Evolutionary conservation across 1,140 invertebrate genomes (phyloP).

Genomic region (Drosophila truncata): DNA sequence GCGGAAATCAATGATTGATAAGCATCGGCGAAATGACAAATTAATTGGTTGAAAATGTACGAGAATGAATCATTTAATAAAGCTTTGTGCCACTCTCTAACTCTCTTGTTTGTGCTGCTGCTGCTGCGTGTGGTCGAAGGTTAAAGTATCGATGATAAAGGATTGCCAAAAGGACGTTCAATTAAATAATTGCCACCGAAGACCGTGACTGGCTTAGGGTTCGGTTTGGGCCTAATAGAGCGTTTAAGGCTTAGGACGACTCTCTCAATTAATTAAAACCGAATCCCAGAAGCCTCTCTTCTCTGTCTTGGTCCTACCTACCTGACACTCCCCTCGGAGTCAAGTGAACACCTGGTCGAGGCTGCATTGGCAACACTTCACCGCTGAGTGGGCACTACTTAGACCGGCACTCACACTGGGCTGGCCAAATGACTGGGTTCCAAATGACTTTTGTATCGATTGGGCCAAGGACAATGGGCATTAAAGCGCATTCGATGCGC

Average conservation of each 20-base stretch:
- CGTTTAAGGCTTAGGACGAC: slow-evolving; percentile 13
- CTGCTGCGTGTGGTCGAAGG: slow-evolving; percentile 42
- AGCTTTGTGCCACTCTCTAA: slow-evolving; percentile 1
- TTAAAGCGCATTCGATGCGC: slow-evolving; percentile 72
- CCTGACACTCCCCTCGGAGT: slow-evolving; percentile 10
- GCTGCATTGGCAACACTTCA: slow-evolving; percentile 43
- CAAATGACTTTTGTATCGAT: slow-evolving; percentile 71
- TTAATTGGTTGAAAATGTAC: slow-evolving; percentile 52
- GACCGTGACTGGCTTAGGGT: slow-evolving; percentile 15
- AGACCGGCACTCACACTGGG: slow-evolving; percentile 33
- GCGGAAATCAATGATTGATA: slow-evolving; percentile 68
- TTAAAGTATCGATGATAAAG: slow-evolving; percentile 28
- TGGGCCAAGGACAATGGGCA: slow-evolving; percentile 59
- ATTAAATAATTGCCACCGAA: slow-evolving; percentile 45
- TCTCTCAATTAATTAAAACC: slow-evolving; percentile 21
- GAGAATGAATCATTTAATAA: slow-evolving; percentile 7
- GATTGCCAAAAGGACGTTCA: slow-evolving; percentile 32
- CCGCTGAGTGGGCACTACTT: slow-evolving; percentile 69
- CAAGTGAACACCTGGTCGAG: slow-evolving; percentile 62
- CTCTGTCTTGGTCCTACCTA: slow-evolving; percentile 23
- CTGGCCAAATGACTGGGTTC: slow-evolving; percentile 26
- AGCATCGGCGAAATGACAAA: slow-evolving; percentile 68
- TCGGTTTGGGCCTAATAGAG: slow-evolving; percentile 12
- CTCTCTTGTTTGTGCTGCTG: slow-evolving; percentile 23
- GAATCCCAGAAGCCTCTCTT: neutral